Base-by-base conservation (phyloP, 1,140 invertebrate genomes). In the Andricus grossulariae region DNA sequence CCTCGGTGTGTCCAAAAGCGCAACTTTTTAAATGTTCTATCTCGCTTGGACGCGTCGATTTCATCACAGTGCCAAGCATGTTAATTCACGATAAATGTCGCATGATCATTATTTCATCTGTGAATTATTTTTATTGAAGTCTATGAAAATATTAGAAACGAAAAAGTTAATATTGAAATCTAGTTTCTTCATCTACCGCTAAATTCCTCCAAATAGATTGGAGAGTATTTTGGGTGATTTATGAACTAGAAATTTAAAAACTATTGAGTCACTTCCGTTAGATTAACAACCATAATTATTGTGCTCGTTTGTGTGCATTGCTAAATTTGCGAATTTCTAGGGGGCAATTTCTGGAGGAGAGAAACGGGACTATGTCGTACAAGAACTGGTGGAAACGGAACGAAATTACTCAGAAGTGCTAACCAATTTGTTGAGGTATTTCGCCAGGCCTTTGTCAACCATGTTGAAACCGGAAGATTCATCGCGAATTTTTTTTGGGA, bases 401-500 rank as follows among this genome's bases (percentile, higher is more conserved):
- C 96, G 95, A 79, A 99, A 99, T 92, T 99, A 99, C 89, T 95
- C 99, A 19, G 97, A 98, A 83, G 98, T 98, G 51, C 92, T 99
- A 18, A 94, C 94, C 83, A 98, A 97, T 92, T 94, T 99, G 54
- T 94, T 96, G 73, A 94, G 94, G 76, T 94, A 96, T 88, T 98
- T 97, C 85, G 94, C 96, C 85, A 92, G 93, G 77, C 96, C 96
- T 16, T 90, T 99, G n/a, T 93, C 94, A 74, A 92, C 92, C 55
- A 88, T 94, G 52, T 89, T 99, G 72, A 94, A 93, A 80, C 91
- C 93, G n/a, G 94, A 96, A 71, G 96, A 98, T 82, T 91, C 94
- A 70, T 93, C 94, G 77, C 92, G 93, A 45, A 97, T 99, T 82
- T 99, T 99, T 92, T 95, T 95, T 81, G 94, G 96, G 79, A 97